Base-by-base conservation (phyloP, 2,888 invertebrate species). In the Pammene aurita region DNA sequence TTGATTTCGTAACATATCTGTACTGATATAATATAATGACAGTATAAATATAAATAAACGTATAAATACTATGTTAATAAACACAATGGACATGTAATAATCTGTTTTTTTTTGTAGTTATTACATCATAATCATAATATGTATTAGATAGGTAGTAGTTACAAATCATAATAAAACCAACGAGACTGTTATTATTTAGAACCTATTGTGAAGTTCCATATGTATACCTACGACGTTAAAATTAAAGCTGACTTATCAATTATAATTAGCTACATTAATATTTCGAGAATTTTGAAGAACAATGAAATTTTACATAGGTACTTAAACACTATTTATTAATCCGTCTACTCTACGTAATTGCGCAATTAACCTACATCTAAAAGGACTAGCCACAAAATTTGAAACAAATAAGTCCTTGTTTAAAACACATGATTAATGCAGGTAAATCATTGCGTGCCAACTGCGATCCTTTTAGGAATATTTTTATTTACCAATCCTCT, bases 321-420 rank as follows among this genome's bases (percentile, higher is more conserved):
- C 44, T 66, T 44, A 58, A 26, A 54, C 16, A 50, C 57, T 58
- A 58, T 18, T 52, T 52, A 38, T 44, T 34, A 34, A 34, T 54
- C 34, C 46, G 60, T 54, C 46, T 61, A 54, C 55, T 26, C 60
- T 60, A 55, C 54, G 55, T 55, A 67, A 67, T 67, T 61, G 67
- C 67, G 54, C 61, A 46, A 48, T 48, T 18, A 55, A 26, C 58
- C 58, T 58, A 55, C 38, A 54, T 50, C 58, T 60, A 60, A 61
- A 54, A 42, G 41, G 14, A 63, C 56, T 66, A 67, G 58, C 54
- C 26, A 50, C 50, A 42, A 42, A 38, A 35, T 66, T 35, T 38
- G 14, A 56, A 56, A 38, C 35, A 54, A 57, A 55, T 18, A 42
- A 35, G 42, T 67, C 42, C 44, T 54, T 67, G 66, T 55, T 61